These are phyloP conservation scores for Ennomos erosarius DNA, from an alignment of 2,888 invertebrate genomes.

Conservation along the genomic window DNA sequence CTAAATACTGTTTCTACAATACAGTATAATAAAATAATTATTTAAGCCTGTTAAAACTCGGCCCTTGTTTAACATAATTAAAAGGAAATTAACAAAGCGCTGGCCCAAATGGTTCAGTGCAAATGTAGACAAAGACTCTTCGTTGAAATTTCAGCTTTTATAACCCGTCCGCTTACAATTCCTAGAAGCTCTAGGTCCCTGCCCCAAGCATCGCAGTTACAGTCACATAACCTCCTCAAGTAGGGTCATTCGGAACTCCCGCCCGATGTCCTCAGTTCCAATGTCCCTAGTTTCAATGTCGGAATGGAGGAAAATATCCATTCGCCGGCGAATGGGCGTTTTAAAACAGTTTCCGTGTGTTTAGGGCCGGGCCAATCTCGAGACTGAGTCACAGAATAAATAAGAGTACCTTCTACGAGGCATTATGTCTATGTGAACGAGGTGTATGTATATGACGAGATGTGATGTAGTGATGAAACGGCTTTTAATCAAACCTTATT, in stretches of 20 bases:
- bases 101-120: too few relatives aligned
- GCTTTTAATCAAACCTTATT: neutral
- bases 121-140: too few relatives aligned
- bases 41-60: neutral
- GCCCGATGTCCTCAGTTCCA: conserved; percentile 34
- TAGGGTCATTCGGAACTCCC: conserved; percentile 38
- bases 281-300: conserved; percentile 49
- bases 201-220: conserved; percentile 30
- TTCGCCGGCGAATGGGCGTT: conserved; percentile 58
- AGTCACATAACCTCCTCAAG: conserved; percentile 35
- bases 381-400: conserved; percentile 31
- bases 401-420: conserved; percentile 18
- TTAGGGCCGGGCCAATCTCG: conserved; percentile 52
- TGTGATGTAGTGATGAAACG: conserved; percentile 20
- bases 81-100: too few relatives aligned
- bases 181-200: conserved; percentile 17
- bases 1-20: neutral
- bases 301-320: conserved; percentile 56
- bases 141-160: too few relatives aligned
- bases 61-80: too few relatives aligned
- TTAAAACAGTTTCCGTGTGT: conserved; percentile 73
- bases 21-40: neutral
- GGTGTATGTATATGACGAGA: conserved; percentile 5
- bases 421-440: conserved; percentile 41
- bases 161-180: neutral